Base-by-base conservation (phyloP, 2,888 invertebrate species). In the Prosapia bicincta region DNA sequence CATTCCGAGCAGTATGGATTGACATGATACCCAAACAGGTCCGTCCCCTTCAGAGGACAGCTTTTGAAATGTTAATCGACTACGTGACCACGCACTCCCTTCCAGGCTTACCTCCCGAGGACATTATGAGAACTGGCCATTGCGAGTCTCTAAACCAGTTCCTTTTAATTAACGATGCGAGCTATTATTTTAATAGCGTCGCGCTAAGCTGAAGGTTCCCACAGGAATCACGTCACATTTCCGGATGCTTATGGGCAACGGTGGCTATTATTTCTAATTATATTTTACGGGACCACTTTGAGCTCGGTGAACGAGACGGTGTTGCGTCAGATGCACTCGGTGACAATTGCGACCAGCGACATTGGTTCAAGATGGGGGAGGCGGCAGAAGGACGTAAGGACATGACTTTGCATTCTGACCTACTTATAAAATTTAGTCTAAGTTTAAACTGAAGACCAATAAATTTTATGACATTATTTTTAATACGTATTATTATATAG, bases 81-180 rank as follows among this genome's bases (percentile, higher is more conserved):
- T 3, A 2, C 54, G 54, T 54, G 54, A 54, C 54, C 54, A 54
- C 2, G 20, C 54, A 20, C 9, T 1, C 3, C 54, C 54, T 5
- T 3, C 10, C n/a, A 20, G 2, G 20, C 20, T 54, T 54, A 54
- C 3, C 20, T 20, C 2, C 38, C 13, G 10, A 54, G 38, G 2
- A 54, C 54, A 20, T 20, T 54, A 54, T 54, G 54, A 54, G 54
- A 54, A 54, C 54, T 54, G 54, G 54, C 13, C 54, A 54, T 54
- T 54, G n/a, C 13, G 20, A 3, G 54, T 74, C 32, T 32, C 67
- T 7, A 72, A 74, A 74, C 74, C 74, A 69, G 74, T 74, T 74
- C 69, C 65, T 69, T 69, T 66, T 74, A 74, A 74, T 74, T 74
- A 74, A 74, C 69, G 69, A 74, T 69, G 24, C 74, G 69, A 69